Conservation (phyloP, 1,140 invertebrate genomes). For the Caenorhabditis latens region DNA sequence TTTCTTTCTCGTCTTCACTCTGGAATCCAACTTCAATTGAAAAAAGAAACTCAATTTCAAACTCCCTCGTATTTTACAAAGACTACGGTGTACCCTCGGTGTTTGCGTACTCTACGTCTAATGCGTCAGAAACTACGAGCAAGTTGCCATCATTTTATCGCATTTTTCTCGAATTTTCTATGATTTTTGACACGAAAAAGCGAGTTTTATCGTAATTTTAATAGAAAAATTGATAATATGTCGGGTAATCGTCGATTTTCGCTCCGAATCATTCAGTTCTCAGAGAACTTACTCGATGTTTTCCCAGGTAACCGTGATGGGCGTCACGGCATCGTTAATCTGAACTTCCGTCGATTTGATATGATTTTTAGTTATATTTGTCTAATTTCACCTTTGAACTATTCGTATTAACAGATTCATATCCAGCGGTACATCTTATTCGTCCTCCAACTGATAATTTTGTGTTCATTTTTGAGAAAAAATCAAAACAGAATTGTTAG, state of each 20-base stretch:
- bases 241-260: not conserved
- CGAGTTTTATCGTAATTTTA: not conserved
- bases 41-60: not conserved
- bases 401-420: constrained; percentile 14
- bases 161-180: constrained; percentile 22
- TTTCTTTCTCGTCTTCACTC: constrained; percentile 8
- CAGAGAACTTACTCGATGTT: not conserved
- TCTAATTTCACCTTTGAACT: not conserved
- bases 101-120: constrained; percentile 12
- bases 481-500: not conserved
- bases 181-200: not conserved
- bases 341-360: not conserved
- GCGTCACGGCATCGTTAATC: constrained; percentile 3
- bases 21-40: not conserved
- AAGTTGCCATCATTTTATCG: not conserved
- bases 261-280: not conserved
- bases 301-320: constrained; percentile 24
- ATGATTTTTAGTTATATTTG: not conserved
- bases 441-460: not conserved
- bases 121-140: not conserved
- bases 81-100: constrained; percentile 3
- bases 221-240: not conserved
- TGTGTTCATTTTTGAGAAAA: constrained; percentile 5
- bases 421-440: not conserved
- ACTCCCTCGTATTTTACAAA: not conserved